Evolutionary conservation across 2,113 vertebrate genomes (phyloP), one percentile per base, ranked within the genome.

Genomic region (Corapipo altera): DNA sequence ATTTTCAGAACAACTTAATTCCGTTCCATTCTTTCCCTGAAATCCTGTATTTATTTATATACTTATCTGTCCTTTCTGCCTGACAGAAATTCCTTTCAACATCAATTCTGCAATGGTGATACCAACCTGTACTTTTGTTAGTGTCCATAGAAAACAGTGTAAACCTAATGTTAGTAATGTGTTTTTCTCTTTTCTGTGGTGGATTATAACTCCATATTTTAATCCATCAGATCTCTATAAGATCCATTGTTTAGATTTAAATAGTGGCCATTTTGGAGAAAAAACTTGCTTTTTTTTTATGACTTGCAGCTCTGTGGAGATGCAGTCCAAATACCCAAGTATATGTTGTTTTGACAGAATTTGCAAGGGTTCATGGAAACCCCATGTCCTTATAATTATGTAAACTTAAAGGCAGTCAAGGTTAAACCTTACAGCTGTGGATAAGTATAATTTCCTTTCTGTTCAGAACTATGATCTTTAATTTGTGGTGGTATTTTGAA

Each of bases 1-100:
- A 89, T 94, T 96, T 96, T 97, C 62, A 28, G 64, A 94, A 94
- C 95, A 93, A 91, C 82, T 96, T 85, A 93, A 94, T 93, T 84
- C 64, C 44, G 28, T 93, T 88, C 64, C 72, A 70, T 85, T 85
- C 74, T 92, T 97, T 91, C 52, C 57, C 62, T 73, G 55, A 77
- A 93, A 69, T 46, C 32, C 33, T 74, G 22, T 39, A 51, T 70
- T 57, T 48, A n/a, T 83, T 90, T 72, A 41, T 67, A 58, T 69
- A 52, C 49, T 88, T 44, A 26, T 84, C 44, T 52, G 12, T 21
- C 30, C 33, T 5, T 87, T 67, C n/a, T 71, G 39, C 48, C 41
- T 59, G 80, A 8, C 49, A 91, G 83, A 85, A 89, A 77, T 55
- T 82, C 39, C 37, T 70, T 65, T 15, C 24, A 57, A 32, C 32